Base-by-base conservation (phyloP, 2,113 vertebrate species). In the Gobiocypris rarus region DNA sequence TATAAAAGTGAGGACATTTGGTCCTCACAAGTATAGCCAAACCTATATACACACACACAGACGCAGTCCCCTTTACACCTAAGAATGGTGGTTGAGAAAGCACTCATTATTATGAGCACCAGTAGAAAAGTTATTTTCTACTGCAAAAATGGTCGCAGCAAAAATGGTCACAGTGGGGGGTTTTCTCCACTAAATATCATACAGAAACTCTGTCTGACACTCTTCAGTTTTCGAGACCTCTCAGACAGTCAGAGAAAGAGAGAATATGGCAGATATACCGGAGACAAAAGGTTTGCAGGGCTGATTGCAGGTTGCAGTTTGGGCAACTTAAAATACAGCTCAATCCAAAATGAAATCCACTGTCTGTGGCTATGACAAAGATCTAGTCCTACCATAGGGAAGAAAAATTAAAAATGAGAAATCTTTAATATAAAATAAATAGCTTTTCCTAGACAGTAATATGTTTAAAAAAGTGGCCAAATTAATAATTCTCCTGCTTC, bases 101-200 rank as follows among this genome's bases (percentile, higher is more conserved):
- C 67, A 54, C 34, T 61, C 75, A 48, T 43, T 63, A 71, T 59
- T 59, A n/a, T 81, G 61, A 56, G 28, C 3, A 56, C 48, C 13
- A 26, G 52, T 52, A 75, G 75, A 84, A 84, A 79, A 43, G 54
- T 58, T 70, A 65, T 79, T 80, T 61, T 79, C n/a, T n/a, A n/a
- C n/a, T n/a, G 41, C 50, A 84, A 52, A 84, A 84, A 45, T 69
- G 34, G 15, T 28, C 38, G 1, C 38, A 38, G 38, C 50, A 84
- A 52, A 84, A 84, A 45, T 69, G 34, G 15, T 28, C 38, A 7
- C 38, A 38, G 38, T 38, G 38, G 5, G n/a, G 38, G 5, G 56
- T 63, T 77, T 73, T 58, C 41, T 15, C 34, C 19, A 19, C 43
- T 59, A 63, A 31, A 74, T 50, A 28, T 41, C 50, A 50, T 38